Percentiles rank a stretch among this genome's conserved stretches.
Evolutionary conservation across 2,888 invertebrate species (phyloP).

Genomic region (Ephialtes manifestator): DNA sequence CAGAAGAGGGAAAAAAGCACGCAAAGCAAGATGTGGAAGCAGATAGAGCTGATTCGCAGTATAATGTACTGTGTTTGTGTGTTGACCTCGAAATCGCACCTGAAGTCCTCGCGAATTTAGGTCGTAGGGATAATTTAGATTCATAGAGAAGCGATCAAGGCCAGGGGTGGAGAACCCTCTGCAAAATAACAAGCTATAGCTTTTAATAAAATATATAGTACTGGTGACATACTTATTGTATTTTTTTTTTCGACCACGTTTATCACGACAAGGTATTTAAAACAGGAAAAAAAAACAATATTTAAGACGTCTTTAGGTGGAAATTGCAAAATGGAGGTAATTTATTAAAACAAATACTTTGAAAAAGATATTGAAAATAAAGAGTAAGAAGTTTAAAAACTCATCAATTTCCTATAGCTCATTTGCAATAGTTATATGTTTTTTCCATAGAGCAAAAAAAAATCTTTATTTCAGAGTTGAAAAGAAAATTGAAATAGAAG

Average conservation of each 20-base stretch:
- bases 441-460: too few relatives aligned
- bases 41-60: constrained; percentile 42
- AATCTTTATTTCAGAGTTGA: too few relatives aligned
- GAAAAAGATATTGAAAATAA: too few relatives aligned
- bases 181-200: neutral
- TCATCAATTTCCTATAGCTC: too few relatives aligned
- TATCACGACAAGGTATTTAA: neutral
- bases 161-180: neutral
- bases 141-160: constrained; percentile 27
- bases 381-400: too few relatives aligned
- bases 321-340: too few relatives aligned
- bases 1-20: constrained; percentile 31
- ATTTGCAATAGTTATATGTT: too few relatives aligned
- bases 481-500: too few relatives aligned
- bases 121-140: constrained; percentile 34
- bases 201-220: neutral
- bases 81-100: constrained; percentile 35
- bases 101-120: constrained; percentile 42
- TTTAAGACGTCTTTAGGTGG: too few relatives aligned
- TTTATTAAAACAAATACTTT: too few relatives aligned
- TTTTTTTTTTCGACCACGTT: neutral
- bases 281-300: too few relatives aligned
- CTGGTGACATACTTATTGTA: neutral
- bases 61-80: neutral
- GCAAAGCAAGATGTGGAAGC: constrained; percentile 27